These are phyloP conservation scores for Drosophila stalkeri DNA, from an alignment of 2,888 invertebrate species.

Conservation along the genomic window DNA sequence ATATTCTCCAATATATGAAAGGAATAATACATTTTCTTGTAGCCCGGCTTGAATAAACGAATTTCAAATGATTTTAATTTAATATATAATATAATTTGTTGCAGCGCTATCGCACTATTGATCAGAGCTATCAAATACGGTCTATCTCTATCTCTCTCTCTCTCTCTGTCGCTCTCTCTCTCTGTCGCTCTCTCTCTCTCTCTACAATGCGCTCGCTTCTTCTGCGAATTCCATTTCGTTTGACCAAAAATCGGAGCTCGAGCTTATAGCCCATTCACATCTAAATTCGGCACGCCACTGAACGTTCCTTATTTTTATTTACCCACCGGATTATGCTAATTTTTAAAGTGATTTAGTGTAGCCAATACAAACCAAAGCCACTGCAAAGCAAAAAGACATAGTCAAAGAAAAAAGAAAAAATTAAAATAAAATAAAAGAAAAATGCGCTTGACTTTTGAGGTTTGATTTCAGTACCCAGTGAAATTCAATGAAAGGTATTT, in stretches of 20 bases:
- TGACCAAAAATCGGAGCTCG: constrained; percentile 45
- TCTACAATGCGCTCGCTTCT: constrained; percentile 43
- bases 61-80: neutral
- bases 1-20: neutral
- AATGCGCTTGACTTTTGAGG: constrained; percentile 36
- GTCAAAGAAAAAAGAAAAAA: constrained; percentile 17
- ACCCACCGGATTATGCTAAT: constrained; percentile 80
- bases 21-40: neutral
- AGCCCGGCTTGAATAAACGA: no score
- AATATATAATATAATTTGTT: neutral
- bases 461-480: constrained; percentile 14
- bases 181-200: neutral
- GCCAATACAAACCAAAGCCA: constrained; percentile 63
- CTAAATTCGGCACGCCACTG: constrained; percentile 45
- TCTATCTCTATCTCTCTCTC: neutral
- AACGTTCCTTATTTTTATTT: constrained; percentile 78
- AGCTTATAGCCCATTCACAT: constrained; percentile 45
- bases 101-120: neutral
- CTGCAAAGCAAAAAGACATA: constrained; percentile 22
- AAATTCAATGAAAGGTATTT: neutral
- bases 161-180: neutral
- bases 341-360: constrained; percentile 79
- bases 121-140: neutral
- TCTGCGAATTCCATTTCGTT: constrained; percentile 41
- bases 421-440: constrained; percentile 2